Conservation (phyloP, 1,140 invertebrate genomes). For the Drosophila littoralis region DNA sequence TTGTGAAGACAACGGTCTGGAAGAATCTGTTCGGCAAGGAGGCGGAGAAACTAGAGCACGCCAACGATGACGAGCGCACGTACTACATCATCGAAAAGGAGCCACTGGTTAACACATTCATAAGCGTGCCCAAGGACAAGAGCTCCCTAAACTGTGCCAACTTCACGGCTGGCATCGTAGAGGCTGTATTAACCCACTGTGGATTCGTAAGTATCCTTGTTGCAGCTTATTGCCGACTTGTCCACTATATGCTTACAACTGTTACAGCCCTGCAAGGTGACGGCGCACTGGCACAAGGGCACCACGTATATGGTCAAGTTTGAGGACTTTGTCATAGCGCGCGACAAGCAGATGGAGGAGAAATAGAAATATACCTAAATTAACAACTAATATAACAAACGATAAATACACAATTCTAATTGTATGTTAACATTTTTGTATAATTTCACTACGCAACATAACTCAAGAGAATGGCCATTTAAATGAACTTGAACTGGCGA, state of each 20-base stretch:
- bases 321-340: constrained; percentile 95
- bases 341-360: constrained; percentile 97
- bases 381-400: constrained; percentile 7
- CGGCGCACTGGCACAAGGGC: constrained; percentile 99
- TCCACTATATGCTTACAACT: constrained; percentile 30
- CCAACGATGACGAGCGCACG: constrained; percentile 98
- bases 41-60: constrained; percentile 99
- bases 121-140: constrained; percentile 99
- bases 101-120: constrained; percentile 97
- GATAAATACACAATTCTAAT: constrained; percentile 11
- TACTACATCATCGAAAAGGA: constrained; percentile 99
- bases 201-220: constrained; percentile 94
- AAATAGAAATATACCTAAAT: constrained; percentile 83
- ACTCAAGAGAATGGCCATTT: constrained; percentile 68
- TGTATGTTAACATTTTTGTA: constrained; percentile 35
- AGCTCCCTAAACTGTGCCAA: constrained; percentile 98
- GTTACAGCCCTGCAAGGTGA: constrained; percentile 96
- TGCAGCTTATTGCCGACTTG: no score
- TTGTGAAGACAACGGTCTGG: constrained; percentile 98
- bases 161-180: constrained; percentile 98
- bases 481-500: constrained; percentile 87
- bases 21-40: constrained; percentile 99
- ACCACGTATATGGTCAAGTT: constrained; percentile 99
- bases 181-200: constrained; percentile 95
- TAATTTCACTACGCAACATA: constrained; percentile 67